A percentile compares a stretch with the other conserved stretches of the same genome.
phyloP scores from a whole-genome alignment of 2,888 invertebrate genomes.

The Epistrophe eligans region DNA sequence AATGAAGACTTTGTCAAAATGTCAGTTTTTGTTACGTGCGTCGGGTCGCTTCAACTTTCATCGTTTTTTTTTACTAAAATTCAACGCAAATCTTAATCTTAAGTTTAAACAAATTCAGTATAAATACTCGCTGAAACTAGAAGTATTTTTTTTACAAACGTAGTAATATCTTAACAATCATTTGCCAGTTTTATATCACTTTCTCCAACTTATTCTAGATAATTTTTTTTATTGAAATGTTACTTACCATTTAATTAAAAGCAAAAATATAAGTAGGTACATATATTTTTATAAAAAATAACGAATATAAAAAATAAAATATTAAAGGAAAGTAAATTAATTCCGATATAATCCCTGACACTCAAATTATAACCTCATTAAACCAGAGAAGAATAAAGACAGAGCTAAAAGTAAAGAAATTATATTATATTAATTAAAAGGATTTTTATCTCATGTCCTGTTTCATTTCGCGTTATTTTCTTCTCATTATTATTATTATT shows the following conservation, averaged over 20 bases:
- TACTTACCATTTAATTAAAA: neutral
- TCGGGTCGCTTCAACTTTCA: too few relatives aligned
- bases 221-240: neutral
- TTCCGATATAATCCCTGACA: slow-evolving; percentile 75
- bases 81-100: too few relatives aligned
- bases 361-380: slow-evolving; percentile 76
- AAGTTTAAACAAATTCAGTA: too few relatives aligned
- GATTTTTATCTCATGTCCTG: slow-evolving; percentile 72
- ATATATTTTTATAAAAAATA: neutral
- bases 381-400: slow-evolving; percentile 18
- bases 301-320: slow-evolving; percentile 13
- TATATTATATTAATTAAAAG: slow-evolving; percentile 59
- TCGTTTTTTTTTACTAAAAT: too few relatives aligned
- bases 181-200: too few relatives aligned
- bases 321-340: slow-evolving; percentile 66
- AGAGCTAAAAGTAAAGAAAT: neutral
- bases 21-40: too few relatives aligned
- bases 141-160: too few relatives aligned
- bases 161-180: too few relatives aligned
- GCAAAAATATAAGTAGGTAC: neutral
- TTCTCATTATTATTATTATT: slow-evolving; percentile 19
- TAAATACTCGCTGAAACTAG: too few relatives aligned
- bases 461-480: slow-evolving; percentile 50
- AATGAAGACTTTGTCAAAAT: too few relatives aligned
- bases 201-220: too few relatives aligned